Evolutionary conservation across 2,113 vertebrate genomes (phyloP).

Genomic region (Neopipo cinnamomea): DNA sequence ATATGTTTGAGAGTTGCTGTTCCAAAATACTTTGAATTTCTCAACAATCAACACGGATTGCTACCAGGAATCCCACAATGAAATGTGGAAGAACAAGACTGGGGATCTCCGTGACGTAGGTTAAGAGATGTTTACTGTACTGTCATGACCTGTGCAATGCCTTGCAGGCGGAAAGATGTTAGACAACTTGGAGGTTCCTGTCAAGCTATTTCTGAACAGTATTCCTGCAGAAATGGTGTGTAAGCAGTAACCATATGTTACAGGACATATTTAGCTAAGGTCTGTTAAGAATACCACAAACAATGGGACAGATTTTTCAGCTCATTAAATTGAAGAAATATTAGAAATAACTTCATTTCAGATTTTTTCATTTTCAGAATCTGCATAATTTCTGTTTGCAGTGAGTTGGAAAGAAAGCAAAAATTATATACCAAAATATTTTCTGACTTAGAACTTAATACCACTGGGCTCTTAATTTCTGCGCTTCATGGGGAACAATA

Average conservation of each 20-base stretch:
- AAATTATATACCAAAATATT: neutral
- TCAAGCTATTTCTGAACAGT: neutral
- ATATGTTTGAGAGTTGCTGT: neutral
- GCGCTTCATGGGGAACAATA: neutral
- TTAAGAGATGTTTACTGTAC: neutral
- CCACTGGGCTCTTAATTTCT: neutral
- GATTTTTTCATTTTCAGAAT: neutral
- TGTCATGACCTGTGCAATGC: neutral
- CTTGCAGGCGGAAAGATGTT: neutral
- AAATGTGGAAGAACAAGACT: neutral
- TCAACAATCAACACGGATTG: neutral
- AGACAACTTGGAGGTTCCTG: neutral
- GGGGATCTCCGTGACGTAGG: neutral
- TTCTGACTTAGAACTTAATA: neutral
- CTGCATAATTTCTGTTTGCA: neutral
- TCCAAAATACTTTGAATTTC: neutral
- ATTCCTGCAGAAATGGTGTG: neutral
- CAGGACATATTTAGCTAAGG: neutral
- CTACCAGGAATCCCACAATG: neutral
- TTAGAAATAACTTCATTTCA: neutral
- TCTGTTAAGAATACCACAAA: neutral
- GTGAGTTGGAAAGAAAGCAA: neutral
- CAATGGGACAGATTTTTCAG: neutral
- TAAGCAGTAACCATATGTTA: neutral
- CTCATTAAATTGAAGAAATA: neutral